Conservation (phyloP, 92 coral and sea anemone genomes). For the Phenganax stokvisi region DNA sequence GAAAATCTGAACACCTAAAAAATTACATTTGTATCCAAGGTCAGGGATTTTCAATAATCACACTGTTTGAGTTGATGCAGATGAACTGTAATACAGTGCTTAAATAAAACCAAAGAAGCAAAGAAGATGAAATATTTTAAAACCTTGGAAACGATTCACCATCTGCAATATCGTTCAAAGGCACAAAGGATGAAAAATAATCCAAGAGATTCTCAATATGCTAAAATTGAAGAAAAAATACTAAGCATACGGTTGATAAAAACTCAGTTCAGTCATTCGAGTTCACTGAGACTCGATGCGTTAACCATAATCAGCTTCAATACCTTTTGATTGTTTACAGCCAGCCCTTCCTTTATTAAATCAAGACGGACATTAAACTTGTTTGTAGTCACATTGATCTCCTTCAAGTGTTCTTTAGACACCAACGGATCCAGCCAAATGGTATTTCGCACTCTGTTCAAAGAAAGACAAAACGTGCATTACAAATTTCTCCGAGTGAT, state of each 20-base stretch:
- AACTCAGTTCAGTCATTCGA: background rate
- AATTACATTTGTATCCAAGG: background rate
- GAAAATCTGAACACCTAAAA: constrained; percentile 44
- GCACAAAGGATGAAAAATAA: constrained; percentile 49
- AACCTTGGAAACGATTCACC: constrained; percentile 13
- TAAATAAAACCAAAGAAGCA: background rate
- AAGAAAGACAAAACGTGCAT: background rate
- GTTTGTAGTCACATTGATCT: constrained; percentile 82
- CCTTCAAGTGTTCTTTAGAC: constrained; percentile 59
- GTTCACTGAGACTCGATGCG: background rate
- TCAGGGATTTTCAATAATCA: background rate
- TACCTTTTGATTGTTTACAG: constrained; percentile 77
- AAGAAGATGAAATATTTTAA: background rate
- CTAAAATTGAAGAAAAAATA: constrained; percentile 32
- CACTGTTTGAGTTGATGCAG: constrained; percentile 13
- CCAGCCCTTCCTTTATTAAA: constrained; percentile 67
- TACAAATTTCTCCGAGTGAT: background rate
- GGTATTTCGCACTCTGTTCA: constrained; percentile 59
- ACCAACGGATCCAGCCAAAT: constrained; percentile 94
- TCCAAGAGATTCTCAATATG: constrained; percentile 63
- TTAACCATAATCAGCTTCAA: background rate
- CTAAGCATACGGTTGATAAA: background rate
- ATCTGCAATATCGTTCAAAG: constrained; percentile 2
- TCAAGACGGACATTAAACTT: constrained; percentile 68
- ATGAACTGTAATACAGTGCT: background rate